Evolutionary conservation across 2,888 invertebrate genomes (phyloP).

Genomic region (Athripsodes cinereus): DNA sequence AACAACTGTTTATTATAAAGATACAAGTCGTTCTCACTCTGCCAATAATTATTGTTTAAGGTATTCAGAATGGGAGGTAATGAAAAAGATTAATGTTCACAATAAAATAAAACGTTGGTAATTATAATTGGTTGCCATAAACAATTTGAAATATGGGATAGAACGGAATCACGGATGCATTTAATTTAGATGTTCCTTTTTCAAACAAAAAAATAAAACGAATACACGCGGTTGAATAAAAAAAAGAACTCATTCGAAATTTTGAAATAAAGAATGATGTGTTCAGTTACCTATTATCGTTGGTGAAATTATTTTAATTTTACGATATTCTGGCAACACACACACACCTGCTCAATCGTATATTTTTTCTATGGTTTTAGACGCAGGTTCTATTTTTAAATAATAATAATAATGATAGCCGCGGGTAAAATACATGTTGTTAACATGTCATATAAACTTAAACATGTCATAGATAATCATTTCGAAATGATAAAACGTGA

Average conservation of each 20-base stretch:
- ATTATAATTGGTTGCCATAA: neutral
- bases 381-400: no score
- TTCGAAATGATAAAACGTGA: no score
- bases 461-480: no score
- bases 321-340: neutral
- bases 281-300: neutral
- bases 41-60: no score
- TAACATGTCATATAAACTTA: no score
- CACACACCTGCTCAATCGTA: neutral
- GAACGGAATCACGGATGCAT: constrained; percentile 3
- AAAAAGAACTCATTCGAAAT: neutral
- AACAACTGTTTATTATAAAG: no score
- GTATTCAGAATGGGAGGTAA: no score
- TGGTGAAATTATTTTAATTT: neutral
- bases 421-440: no score
- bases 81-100: no score
- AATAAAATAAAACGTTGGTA: neutral
- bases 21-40: no score
- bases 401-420: no score
- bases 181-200: constrained; percentile 2
- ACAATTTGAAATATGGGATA: neutral
- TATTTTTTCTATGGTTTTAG: neutral
- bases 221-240: neutral
- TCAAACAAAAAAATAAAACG: neutral
- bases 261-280: neutral